Conservation (phyloP, 2,888 invertebrate genomes). For the Chrysotoxum bicinctum region DNA sequence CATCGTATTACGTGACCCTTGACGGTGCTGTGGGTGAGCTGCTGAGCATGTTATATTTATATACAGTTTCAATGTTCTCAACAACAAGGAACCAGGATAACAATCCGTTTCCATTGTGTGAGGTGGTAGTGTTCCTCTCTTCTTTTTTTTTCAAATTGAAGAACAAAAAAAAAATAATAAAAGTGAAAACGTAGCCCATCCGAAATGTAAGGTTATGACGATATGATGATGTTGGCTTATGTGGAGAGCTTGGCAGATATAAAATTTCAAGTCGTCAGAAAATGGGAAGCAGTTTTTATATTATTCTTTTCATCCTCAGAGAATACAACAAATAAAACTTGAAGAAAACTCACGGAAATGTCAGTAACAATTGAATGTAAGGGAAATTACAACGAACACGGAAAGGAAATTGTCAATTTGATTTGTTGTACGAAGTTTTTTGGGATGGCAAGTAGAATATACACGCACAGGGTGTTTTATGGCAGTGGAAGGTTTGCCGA, state of each 20-base stretch:
- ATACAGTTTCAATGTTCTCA: conserved; percentile 32
- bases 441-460: background rate
- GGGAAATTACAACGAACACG: conserved; percentile 50
- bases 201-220: conserved; percentile 23
- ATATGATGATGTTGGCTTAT: conserved; percentile 40
- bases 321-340: background rate
- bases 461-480: background rate
- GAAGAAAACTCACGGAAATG: conserved; percentile 33
- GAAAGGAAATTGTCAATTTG: conserved; percentile 50
- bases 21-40: background rate
- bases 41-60: background rate
- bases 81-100: conserved; percentile 32
- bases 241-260: conserved; percentile 7
- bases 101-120: conserved; percentile 32
- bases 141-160: conserved; percentile 21
- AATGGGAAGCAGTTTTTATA: background rate
- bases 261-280: conserved; percentile 2
- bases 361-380: conserved; percentile 57
- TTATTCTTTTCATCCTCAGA: conserved; percentile 8
- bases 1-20: conserved; percentile 40
- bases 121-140: background rate
- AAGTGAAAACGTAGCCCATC: background rate
- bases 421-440: conserved; percentile 26
- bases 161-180: background rate
- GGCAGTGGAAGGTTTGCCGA: background rate